Conservation (phyloP, 1,140 invertebrate genomes). For the Polypedilum vanderplanki region DNA sequence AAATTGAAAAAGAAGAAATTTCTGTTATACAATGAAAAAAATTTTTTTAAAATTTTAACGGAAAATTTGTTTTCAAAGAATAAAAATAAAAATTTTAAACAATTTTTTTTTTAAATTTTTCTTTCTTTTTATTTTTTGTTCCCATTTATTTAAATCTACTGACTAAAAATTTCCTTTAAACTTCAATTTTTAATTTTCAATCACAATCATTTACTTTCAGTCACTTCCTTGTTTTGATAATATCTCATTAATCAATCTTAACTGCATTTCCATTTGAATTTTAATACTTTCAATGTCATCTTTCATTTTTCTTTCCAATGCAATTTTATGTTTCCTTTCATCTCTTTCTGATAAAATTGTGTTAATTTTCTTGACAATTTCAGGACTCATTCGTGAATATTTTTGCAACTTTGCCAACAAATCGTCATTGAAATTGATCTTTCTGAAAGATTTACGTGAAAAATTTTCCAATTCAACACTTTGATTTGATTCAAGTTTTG, state of each 20-base stretch:
- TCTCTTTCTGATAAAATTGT: not conserved
- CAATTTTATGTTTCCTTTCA: not conserved
- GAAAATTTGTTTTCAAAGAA: too few relatives aligned
- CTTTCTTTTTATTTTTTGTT: too few relatives aligned
- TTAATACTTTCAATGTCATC: slow-evolving; percentile 15
- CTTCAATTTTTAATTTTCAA: too few relatives aligned
- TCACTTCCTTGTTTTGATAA: not conserved
- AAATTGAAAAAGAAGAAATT: not conserved
- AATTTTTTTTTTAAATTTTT: too few relatives aligned
- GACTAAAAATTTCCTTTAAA: too few relatives aligned
- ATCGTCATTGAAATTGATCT: not conserved
- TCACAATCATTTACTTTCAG: not conserved
- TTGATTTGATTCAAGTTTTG: not conserved
- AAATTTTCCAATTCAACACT: not conserved
- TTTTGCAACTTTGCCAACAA: not conserved
- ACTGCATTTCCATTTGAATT: not conserved
- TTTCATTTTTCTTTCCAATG: not conserved
- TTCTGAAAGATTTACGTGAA: not conserved
- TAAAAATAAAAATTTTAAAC: too few relatives aligned
- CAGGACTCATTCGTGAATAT: not conserved
- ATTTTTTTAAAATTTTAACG: too few relatives aligned
- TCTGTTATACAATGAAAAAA: not conserved
- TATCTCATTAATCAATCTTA: not conserved
- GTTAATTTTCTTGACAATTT: not conserved
- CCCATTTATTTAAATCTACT: too few relatives aligned